These are phyloP conservation scores for Chloromyia formosa DNA, from an alignment of 2,888 invertebrate genomes.

Conservation along the genomic window DNA sequence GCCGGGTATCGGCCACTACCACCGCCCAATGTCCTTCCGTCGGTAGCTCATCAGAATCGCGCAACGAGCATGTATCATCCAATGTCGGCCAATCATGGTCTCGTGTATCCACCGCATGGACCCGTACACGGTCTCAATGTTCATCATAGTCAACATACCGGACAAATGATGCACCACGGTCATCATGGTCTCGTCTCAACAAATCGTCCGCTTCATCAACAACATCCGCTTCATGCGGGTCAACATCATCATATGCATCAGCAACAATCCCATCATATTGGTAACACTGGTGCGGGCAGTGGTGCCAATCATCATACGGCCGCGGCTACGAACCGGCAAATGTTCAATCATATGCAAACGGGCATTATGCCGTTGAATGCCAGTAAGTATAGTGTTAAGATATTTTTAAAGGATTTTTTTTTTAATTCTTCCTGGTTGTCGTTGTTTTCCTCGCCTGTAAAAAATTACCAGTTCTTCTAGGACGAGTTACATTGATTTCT, in stretches of 20 bases:
- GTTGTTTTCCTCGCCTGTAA: no score
- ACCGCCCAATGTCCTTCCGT: constrained; percentile 54
- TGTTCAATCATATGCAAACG: constrained; percentile 63
- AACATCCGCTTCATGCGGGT: constrained; percentile 50
- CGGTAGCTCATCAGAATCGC: constrained; percentile 47
- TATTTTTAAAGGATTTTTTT: not conserved
- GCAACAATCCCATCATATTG: constrained; percentile 53
- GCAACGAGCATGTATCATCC: constrained; percentile 62
- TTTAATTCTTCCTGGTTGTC: no score
- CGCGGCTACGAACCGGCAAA: constrained; percentile 57
- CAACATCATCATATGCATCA: constrained; percentile 53
- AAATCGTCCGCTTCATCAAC: constrained; percentile 55
- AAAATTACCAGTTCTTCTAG: no score
- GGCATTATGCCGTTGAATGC: constrained; percentile 63
- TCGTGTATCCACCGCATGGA: constrained; percentile 64
- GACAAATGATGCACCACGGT: constrained; percentile 52
- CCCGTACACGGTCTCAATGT: constrained; percentile 60
- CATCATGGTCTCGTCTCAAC: constrained; percentile 61
- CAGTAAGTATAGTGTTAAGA: constrained; percentile 65
- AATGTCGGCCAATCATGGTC: constrained; percentile 60
- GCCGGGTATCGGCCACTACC: constrained; percentile 55
- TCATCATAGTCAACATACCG: constrained; percentile 58
- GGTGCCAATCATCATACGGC: constrained; percentile 58
- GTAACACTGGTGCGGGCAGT: constrained; percentile 58
- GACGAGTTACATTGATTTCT: no score